Base-by-base conservation (phyloP, 2,888 invertebrate genomes). In the Aquatica leii region DNA sequence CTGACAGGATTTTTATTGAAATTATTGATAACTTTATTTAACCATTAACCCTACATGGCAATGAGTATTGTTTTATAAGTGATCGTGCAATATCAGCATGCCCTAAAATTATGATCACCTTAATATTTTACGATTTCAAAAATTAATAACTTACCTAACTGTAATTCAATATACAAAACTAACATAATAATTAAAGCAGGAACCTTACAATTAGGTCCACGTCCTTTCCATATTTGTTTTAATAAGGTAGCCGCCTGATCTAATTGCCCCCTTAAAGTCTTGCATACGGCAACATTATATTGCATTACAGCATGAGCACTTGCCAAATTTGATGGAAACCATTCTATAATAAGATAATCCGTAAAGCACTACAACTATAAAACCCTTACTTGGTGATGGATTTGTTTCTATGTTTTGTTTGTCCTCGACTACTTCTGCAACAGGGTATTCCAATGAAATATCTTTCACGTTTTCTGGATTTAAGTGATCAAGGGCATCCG, bases 401-500 rank as follows among this genome's bases (percentile, higher is more conserved):
- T 73, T 76, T 0, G 79, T 81, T 69, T 78, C 80, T 2, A 79
- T 64, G 41, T 24, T 14, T 14, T 50, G 12, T 4, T 34, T 24
- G 24, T 50, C 50, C 24, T 50, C 31, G 9, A 24, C 5, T 2
- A 34, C 11, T 60, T 83, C 81, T 3, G 83, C 83, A 67, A 82
- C 81, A 0, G 82, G 77, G 57, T 82, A 72, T 56, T 80, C 80
- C 55, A 84, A 82, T 64, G 77, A 78, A 50, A 88, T 77, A 70
- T 88, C 85, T 58, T 83, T 83, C 21, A 93, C 86, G 80, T 88
- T 87, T 52, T 90, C 89, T 1, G 90, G 91, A 73, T 94, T 92
- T 52, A 97, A 83, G 81, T 94, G 90, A 60, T 92, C 89, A 9
- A 94, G 86, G 0, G 96, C 96, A 80, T 96, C 95, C 0, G 88